Percentiles rank a stretch among this genome's conserved stretches.
Evolutionary conservation across 53 echinoderm and acorn worm genomes (phyloP).

Genomic region (Pentamera pediparva): DNA sequence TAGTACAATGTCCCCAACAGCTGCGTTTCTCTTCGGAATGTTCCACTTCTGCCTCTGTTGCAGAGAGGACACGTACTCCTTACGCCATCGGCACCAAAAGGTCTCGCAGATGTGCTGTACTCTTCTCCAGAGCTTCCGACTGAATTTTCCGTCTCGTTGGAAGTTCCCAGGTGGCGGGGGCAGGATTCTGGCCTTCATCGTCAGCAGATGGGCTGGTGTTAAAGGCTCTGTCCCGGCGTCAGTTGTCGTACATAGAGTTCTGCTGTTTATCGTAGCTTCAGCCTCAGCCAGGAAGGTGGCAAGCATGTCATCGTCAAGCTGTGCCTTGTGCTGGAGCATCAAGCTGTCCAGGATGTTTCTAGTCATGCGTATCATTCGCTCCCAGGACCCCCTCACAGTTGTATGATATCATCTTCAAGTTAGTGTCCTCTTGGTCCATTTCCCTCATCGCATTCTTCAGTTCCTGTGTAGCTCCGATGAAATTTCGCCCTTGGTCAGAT

Average conservation of each 20-base stretch:
- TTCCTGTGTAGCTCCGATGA: slow-evolving; percentile 39
- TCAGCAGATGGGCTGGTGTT: slow-evolving; percentile 47
- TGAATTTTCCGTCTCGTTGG: slow-evolving; percentile 30
- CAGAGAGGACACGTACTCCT: slow-evolving; percentile 35
- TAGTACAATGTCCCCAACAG: slow-evolving; percentile 43
- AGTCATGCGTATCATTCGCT: slow-evolving; percentile 1
- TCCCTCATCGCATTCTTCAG: slow-evolving; percentile 35
- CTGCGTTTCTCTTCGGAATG: background rate
- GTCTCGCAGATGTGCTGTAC: slow-evolving; percentile 38
- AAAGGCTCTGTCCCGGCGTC: slow-evolving; percentile 30
- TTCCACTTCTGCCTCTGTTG: slow-evolving; percentile 43
- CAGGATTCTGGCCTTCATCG: slow-evolving; percentile 34
- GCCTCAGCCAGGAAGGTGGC: slow-evolving; percentile 22
- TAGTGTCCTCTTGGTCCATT: slow-evolving; percentile 27
- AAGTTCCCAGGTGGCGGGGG: slow-evolving; percentile 45
- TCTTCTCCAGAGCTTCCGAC: slow-evolving; percentile 44
- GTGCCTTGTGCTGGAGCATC: slow-evolving; percentile 19
- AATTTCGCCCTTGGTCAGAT: slow-evolving; percentile 44
- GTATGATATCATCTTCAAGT: background rate
- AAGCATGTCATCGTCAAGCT: slow-evolving; percentile 36
- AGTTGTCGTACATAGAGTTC: slow-evolving; percentile 25
- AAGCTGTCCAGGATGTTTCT: slow-evolving; percentile 26
- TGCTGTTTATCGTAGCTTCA: slow-evolving; percentile 31
- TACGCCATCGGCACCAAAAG: slow-evolving; percentile 53
- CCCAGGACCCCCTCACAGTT: slow-evolving; percentile 16